Evolutionary conservation across 2,888 invertebrate species (phyloP), one percentile per base, ranked within the genome.

Genomic region (Lasioglossum morio): DNA sequence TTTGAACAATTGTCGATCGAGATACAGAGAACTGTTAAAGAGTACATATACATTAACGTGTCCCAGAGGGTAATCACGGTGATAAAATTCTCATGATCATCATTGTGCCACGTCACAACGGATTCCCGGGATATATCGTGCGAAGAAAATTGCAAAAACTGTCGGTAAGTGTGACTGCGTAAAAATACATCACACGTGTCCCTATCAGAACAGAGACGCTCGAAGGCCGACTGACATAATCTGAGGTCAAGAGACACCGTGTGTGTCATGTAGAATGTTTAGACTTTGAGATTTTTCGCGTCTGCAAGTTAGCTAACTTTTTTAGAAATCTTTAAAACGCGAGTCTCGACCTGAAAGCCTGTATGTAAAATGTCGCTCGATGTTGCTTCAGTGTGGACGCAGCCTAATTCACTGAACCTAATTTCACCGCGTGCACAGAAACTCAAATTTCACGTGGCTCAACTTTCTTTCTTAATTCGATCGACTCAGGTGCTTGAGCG

Each of bases 141-240:
- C 43, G 37, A 63, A n/a, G 12, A 53, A 16, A 53, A 4, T 37
- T 69, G 23, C 34, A 12, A 43, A 66, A 48, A 43, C 43, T 16
- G 27, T 34, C 34, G 60, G 12, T n/a, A 53, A 76, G 37, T 43
- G 60, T 72, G 79, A 72, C 72, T 73, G 16, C n/a, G 43, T 76
- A 77, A 90, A 83, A 80, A 86, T 77, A 12, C 80, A 80, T 77
- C 84, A 81, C 87, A 91, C 89, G 90, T 89, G 91, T 79, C 81
- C 70, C 30, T 91, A 91, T 91, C 89, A 66, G 82, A 82, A 77
- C 79, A n/a, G 34, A 87, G 77, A 86, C 87, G 88, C 87, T 84
- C 81, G 60, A 43, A 84, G 91, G 91, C 89, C 86, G 82, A n/a
- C 84, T 84, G 82, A 89, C 87, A 87, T 88, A 87, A 90, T 90